A percentile compares a stretch with the other conserved stretches of the same genome.
These are phyloP conservation scores for Lutjanus erythropterus DNA, from an alignment of 2,113 vertebrate genomes.

Conservation along the genomic window DNA sequence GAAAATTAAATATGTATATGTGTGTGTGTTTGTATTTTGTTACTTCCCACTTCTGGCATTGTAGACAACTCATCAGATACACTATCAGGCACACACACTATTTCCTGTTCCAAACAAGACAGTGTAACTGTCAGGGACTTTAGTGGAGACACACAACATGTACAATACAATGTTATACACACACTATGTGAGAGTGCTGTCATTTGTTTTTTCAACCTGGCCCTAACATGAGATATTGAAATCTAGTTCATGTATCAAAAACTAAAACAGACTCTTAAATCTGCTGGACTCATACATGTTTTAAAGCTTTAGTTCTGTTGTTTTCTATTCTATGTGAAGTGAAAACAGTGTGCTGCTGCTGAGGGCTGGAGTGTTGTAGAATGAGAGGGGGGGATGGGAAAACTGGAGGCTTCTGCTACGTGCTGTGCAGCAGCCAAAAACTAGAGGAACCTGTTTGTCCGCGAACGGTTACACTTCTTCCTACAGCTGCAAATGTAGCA, in stretches of 20 bases:
- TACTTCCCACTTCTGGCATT: no score
- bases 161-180: conserved; percentile 15
- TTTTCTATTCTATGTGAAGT: conserved; percentile 29
- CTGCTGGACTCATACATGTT: conserved; percentile 24
- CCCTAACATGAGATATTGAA: conserved; percentile 3
- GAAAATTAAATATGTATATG: no score
- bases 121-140: conserved; percentile 43
- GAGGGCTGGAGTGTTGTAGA: conserved; percentile 9
- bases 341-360: conserved; percentile 18
- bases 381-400: conserved; percentile 47
- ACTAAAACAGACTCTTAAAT: conserved; percentile 4
- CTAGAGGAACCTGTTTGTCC: conserved; percentile 55
- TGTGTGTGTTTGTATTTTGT: no score
- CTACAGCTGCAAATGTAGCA: background rate
- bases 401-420: conserved; percentile 28
- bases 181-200: background rate
- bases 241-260: background rate
- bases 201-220: background rate
- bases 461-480: conserved; percentile 1
- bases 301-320: conserved; percentile 30
- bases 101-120: conserved; percentile 53
- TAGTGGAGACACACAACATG: background rate
- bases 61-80: conserved; percentile 35
- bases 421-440: conserved; percentile 43
- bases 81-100: conserved; percentile 52